A percentile compares a stretch with the other conserved stretches of the same genome.
phyloP scores from a whole-genome alignment of 2,797 vertebrate species.

The Siniperca undulata region DNA sequence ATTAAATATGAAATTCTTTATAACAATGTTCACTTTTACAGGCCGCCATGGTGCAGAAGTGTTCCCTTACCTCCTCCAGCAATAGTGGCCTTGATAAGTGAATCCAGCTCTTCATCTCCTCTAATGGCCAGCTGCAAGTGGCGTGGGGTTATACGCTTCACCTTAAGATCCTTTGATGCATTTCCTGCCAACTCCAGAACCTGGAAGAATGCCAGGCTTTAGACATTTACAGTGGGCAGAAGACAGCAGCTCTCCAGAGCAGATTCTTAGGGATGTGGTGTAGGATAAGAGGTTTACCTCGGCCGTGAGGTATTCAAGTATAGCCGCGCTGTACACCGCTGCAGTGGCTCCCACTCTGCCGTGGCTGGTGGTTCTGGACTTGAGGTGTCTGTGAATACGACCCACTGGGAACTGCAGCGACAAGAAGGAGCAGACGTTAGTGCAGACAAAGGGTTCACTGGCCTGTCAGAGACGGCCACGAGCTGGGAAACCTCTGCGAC shows the following conservation, averaged over 20 bases:
- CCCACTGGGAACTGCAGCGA: slow-evolving; percentile 85
- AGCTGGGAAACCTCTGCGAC: neutral
- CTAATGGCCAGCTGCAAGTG: slow-evolving; percentile 89
- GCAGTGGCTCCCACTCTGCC: slow-evolving; percentile 88
- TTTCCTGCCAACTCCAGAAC: slow-evolving; percentile 89
- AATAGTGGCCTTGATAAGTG: slow-evolving; percentile 89
- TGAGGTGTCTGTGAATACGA: slow-evolving; percentile 89
- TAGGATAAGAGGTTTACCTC: slow-evolving; percentile 84
- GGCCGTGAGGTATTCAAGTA: slow-evolving; percentile 93
- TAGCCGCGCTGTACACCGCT: slow-evolving; percentile 88
- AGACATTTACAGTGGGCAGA: rapidly evolving
- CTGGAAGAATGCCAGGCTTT: slow-evolving; percentile 42
- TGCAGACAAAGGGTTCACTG: neutral
- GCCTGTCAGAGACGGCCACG: slow-evolving; percentile 8
- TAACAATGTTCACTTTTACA: too few relatives aligned
- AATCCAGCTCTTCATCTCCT: slow-evolving; percentile 89
- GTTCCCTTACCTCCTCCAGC: slow-evolving; percentile 85
- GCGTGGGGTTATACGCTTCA: slow-evolving; percentile 89
- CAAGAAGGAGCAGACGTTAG: neutral
- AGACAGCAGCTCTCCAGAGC: neutral
- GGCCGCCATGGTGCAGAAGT: too few relatives aligned
- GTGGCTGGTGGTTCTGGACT: slow-evolving; percentile 88
- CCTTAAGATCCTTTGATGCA: slow-evolving; percentile 89
- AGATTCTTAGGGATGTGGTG: rapidly evolving
- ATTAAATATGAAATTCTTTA: too few relatives aligned